Percentiles rank a stretch among this genome's conserved stretches.
These are phyloP conservation scores for Thymallus thymallus DNA, from an alignment of 2,113 vertebrate genomes.

Conservation along the genomic window DNA sequence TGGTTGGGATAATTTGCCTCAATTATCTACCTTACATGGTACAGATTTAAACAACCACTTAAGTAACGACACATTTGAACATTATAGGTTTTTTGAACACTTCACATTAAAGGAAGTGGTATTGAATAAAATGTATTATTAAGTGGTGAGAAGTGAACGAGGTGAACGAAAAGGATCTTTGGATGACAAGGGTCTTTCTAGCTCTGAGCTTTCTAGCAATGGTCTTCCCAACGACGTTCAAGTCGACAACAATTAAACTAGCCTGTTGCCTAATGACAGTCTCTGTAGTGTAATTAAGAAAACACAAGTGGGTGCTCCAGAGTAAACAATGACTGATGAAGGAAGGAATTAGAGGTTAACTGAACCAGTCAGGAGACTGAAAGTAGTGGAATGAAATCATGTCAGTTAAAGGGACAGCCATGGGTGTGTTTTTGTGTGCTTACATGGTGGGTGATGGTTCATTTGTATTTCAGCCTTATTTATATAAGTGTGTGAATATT, in stretches of 20 bases:
- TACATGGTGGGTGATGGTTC: too few relatives aligned
- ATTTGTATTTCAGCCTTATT: too few relatives aligned
- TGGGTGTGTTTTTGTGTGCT: background rate
- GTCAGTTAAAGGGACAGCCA: background rate
- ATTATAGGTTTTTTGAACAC: background rate
- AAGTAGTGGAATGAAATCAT: background rate
- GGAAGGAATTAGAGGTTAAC: background rate
- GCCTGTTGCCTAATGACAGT: conserved; percentile 4
- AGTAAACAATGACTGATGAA: too few relatives aligned
- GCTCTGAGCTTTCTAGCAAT: conserved; percentile 11
- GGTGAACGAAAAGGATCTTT: too few relatives aligned
- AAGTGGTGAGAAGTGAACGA: too few relatives aligned
- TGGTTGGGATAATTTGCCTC: conserved; percentile 7
- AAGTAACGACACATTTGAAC: background rate
- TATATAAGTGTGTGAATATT: background rate
- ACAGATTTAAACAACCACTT: background rate
- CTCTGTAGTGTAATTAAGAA: conserved; percentile 13
- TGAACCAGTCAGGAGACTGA: background rate
- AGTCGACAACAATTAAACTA: conserved; percentile 10
- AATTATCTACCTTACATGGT: too few relatives aligned
- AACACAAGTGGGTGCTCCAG: conserved; percentile 3
- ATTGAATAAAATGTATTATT: too few relatives aligned
- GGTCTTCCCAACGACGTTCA: conserved; percentile 3
- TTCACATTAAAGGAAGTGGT: too few relatives aligned
- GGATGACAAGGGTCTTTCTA: too few relatives aligned